Base-by-base conservation (phyloP, 2,113 vertebrate genomes). In the Carettochelys insculpta region DNA sequence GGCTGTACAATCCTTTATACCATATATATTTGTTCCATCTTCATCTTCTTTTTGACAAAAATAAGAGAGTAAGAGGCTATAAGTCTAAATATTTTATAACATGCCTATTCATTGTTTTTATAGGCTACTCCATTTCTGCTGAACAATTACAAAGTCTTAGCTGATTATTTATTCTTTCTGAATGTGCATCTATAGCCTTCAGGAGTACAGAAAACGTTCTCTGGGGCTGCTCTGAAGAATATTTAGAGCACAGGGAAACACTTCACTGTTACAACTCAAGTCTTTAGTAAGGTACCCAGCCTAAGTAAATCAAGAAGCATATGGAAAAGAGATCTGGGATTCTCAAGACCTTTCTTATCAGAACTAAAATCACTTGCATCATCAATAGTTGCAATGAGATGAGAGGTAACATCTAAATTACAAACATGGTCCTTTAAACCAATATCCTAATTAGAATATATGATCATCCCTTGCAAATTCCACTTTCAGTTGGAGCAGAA, bases 321-420 rank as follows among this genome's bases (percentile, higher is more conserved):
- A 58, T 16, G 56, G 6, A 31, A 13, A 58, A 58, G 56, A 50
- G 10, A 56, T 92, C 75, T 65, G 73, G 12, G 8, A 10, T 73
- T 92, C 31, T 47, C 19, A 71, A 73, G 45, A 87, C 6, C 3
- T 50, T 38, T 79, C 38, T 86, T 89, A 82, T 76, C 48, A 85
- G 38, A 45, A 86, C 34, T 3, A 88, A 89, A 93, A 89, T 47
- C 89, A 38, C 24, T 90, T 77, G 38, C 4, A 51, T 24, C 68
- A 5, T 24, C 13, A 52, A 16, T 13, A 88, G 4, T 25, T 75
- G 24, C 76, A 68, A 20, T 53, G 91, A 84, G 5, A 4, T 82
- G 83, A 89, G 34, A 87, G 27, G 25, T 82, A 88, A 45, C 6
- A 86, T 77, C 31, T 92, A 79, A 81, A 87, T 87, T 85, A 92